These are phyloP conservation scores for Triplophysa bombifrons DNA, from an alignment of 2,797 vertebrate species.

Conservation along the genomic window DNA sequence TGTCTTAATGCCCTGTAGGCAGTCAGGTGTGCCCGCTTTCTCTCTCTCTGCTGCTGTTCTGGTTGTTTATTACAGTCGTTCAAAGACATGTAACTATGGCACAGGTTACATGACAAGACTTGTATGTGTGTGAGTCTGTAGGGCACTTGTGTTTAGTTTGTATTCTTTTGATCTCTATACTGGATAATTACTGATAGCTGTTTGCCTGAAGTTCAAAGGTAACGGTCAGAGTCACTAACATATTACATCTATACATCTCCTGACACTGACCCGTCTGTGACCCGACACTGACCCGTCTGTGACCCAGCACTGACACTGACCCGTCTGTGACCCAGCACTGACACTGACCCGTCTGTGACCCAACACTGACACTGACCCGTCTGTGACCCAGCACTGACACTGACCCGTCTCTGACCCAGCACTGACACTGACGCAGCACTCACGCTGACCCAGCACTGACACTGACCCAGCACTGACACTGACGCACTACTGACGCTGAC, in stretches of 20 bases:
- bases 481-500: too few relatives aligned
- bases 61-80: constrained; percentile 9
- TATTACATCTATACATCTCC: background rate
- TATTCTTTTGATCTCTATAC: background rate
- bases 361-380: too few relatives aligned
- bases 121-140: constrained; percentile 24
- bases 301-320: too few relatives aligned
- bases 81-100: constrained; percentile 10
- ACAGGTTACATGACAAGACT: background rate
- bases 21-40: constrained; percentile 16
- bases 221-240: background rate
- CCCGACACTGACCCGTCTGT: too few relatives aligned
- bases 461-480: too few relatives aligned
- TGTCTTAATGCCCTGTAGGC: background rate
- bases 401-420: too few relatives aligned
- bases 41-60: background rate
- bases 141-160: background rate
- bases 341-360: too few relatives aligned
- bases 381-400: too few relatives aligned
- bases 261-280: too few relatives aligned
- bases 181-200: background rate
- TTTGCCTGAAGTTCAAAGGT: background rate
- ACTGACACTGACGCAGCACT: too few relatives aligned
- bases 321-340: too few relatives aligned
- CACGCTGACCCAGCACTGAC: too few relatives aligned